Evolutionary conservation across 1,140 invertebrate species (phyloP).

Genomic region (Drosophila lini): DNA sequence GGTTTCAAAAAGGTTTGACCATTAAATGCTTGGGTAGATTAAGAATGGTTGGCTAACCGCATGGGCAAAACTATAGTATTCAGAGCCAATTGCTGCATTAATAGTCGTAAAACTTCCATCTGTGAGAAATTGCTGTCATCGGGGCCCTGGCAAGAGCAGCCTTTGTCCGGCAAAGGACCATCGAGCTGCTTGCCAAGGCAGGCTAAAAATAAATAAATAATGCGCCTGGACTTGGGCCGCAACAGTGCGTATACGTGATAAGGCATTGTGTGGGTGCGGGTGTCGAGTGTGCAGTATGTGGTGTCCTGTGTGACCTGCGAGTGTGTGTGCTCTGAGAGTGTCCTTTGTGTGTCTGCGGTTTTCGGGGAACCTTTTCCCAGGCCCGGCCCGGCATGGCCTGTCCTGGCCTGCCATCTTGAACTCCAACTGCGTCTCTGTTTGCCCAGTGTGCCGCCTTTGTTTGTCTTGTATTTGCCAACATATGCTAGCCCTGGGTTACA

Average conservation of each 20-base stretch:
- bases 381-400: background rate
- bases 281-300: slow-evolving; percentile 7
- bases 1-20: background rate
- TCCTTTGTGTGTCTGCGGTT: slow-evolving; percentile 36
- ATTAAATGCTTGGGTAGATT: slow-evolving; percentile 10
- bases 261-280: slow-evolving; percentile 35
- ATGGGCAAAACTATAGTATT: slow-evolving; percentile 13
- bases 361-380: slow-evolving; percentile 27
- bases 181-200: slow-evolving; percentile 34
- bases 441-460: slow-evolving; percentile 60
- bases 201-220: slow-evolving; percentile 65
- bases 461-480: slow-evolving; percentile 81
- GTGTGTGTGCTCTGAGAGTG: background rate
- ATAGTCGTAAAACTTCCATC: slow-evolving; percentile 36
- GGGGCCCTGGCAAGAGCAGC: slow-evolving; percentile 12
- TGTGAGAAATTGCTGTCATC: slow-evolving; percentile 47
- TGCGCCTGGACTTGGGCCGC: slow-evolving; percentile 48
- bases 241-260: slow-evolving; percentile 73
- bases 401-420: slow-evolving; percentile 34
- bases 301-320: background rate
- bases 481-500: slow-evolving; percentile 77
- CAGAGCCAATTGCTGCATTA: slow-evolving; percentile 27
- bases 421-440: slow-evolving; percentile 43
- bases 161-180: slow-evolving; percentile 34
- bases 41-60: slow-evolving; percentile 6